Conservation (phyloP, 2,113 vertebrate species). For the Gopherus evgoodei region DNA sequence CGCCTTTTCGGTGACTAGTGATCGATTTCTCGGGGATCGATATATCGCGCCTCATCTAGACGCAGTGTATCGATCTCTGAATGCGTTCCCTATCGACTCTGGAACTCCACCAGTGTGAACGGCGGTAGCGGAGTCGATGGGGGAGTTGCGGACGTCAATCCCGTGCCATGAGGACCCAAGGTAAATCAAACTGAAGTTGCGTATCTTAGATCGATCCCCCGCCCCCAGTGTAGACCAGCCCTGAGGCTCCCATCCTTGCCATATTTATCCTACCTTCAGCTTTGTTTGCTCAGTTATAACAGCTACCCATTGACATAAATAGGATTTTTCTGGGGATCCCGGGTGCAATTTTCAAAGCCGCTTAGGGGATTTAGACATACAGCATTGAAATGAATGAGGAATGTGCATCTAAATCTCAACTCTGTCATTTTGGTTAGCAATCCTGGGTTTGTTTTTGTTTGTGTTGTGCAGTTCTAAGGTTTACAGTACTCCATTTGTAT, state of each 20-base stretch:
- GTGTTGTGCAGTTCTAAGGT: background rate
- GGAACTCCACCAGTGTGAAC: no score
- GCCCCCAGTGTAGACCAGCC: no score
- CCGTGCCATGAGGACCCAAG: no score
- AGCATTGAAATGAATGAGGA: background rate
- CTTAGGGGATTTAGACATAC: accelerated
- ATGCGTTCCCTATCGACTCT: no score
- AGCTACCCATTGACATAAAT: background rate
- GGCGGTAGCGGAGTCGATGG: no score
- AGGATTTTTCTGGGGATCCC: background rate
- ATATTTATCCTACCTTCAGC: background rate
- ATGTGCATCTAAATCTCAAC: accelerated
- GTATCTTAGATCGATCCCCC: no score
- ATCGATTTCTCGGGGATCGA: no score
- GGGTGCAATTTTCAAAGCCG: background rate
- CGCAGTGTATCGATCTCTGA: no score
- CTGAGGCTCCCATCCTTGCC: background rate
- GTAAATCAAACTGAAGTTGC: no score
- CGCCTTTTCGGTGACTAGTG: no score
- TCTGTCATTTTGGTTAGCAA: background rate
- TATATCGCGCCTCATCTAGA: no score
- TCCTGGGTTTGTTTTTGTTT: background rate
- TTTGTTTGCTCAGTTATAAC: background rate
- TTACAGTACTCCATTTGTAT: background rate
- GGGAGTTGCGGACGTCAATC: no score